Conservation (phyloP, 2,888 invertebrate genomes). For the Tenodera sinensis region DNA sequence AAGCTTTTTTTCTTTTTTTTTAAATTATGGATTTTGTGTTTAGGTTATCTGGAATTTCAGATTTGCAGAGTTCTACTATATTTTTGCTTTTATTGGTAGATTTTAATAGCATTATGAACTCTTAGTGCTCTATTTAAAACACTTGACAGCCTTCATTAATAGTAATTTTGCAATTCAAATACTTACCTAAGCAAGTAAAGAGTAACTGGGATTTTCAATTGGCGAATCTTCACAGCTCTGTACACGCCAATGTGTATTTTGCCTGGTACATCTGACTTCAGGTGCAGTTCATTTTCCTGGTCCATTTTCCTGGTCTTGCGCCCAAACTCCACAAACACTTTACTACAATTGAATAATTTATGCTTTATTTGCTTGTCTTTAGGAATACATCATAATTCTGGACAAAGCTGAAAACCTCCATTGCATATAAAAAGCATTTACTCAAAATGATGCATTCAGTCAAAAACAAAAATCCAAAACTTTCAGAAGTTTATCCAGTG, state of each 20-base stretch:
- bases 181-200: conserved; percentile 59
- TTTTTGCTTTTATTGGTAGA: too few species aligned
- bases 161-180: neutral
- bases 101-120: too few species aligned
- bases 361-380: neutral
- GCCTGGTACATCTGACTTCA: conserved; percentile 49
- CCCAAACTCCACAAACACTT: conserved; percentile 65
- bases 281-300: conserved; percentile 45
- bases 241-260: conserved; percentile 67
- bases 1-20: too few species aligned
- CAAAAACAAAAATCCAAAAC: too few species aligned
- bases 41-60: too few species aligned
- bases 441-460: too few species aligned
- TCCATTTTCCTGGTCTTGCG: conserved; percentile 36
- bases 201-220: conserved; percentile 51
- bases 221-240: conserved; percentile 66
- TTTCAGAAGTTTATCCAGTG: too few species aligned
- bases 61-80: too few species aligned
- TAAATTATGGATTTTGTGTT: too few species aligned
- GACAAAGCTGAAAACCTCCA: neutral
- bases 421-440: neutral
- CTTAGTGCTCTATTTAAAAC: too few species aligned
- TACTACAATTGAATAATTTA: conserved; percentile 50
- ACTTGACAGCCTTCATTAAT: too few species aligned
- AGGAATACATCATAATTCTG: neutral